Conservation (phyloP, 1,140 invertebrate genomes). For the Anastatus disparis region DNA sequence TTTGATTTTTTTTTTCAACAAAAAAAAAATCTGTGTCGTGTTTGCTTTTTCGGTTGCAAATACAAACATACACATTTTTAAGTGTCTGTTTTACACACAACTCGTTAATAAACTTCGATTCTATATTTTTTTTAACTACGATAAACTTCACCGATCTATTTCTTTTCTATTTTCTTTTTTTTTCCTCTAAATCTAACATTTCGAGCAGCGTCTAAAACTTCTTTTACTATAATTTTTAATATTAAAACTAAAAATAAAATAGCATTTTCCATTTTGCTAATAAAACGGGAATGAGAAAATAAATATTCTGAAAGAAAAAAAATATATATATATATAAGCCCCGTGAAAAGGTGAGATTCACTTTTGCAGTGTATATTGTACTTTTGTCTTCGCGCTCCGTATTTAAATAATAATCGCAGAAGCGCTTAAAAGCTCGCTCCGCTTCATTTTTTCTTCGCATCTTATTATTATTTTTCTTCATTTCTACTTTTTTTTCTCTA, state of each 20-base stretch:
- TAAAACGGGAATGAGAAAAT: no score
- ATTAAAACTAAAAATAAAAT: no score
- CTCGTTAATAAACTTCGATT: background rate
- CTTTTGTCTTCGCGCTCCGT: conserved; percentile 52
- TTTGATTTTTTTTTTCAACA: background rate
- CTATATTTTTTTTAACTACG: background rate
- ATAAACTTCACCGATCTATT: background rate
- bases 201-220: background rate
- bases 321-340: no score
- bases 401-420: conserved; percentile 54
- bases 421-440: conserved; percentile 52
- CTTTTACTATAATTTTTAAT: no score
- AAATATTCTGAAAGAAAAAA: conserved; percentile 23
- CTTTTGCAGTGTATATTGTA: conserved; percentile 55
- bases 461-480: conserved; percentile 7
- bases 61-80: background rate
- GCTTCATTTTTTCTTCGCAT: no score
- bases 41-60: background rate
- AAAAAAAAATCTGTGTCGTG: background rate
- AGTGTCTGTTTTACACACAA: background rate
- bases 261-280: no score
- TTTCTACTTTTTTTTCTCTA: conserved; percentile 28
- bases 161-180: background rate
- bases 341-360: conserved; percentile 61
- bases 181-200: conserved; percentile 1